Conservation (phyloP, 1,140 invertebrate genomes). For the Octopus bimaculoides region DNA sequence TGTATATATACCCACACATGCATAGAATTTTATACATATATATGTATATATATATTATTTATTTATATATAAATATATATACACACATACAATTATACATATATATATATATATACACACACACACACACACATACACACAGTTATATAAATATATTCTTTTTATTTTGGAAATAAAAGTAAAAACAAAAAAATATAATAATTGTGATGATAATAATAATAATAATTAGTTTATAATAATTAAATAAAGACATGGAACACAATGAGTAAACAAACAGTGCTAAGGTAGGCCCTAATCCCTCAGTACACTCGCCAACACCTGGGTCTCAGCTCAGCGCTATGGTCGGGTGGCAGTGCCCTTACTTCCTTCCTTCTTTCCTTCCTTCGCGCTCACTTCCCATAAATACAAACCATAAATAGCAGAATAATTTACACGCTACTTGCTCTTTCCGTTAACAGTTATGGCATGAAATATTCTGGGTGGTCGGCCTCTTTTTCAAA, state of each 20-base stretch:
- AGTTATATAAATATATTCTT: too few species aligned
- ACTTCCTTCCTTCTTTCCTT: not conserved
- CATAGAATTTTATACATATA: too few species aligned
- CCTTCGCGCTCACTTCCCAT: slow-evolving; percentile 14
- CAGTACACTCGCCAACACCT: slow-evolving; percentile 14
- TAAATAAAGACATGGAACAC: not conserved
- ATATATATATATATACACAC: too few species aligned
- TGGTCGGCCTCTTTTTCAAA: slow-evolving; percentile 91
- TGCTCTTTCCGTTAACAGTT: slow-evolving; percentile 19
- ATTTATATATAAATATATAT: too few species aligned
- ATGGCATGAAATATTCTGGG: slow-evolving; percentile 50
- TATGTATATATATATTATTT: too few species aligned
- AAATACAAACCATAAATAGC: slow-evolving; percentile 16
- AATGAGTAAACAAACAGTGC: slow-evolving; percentile 10
- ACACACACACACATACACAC: too few species aligned
- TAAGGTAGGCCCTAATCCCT: slow-evolving; percentile 12
- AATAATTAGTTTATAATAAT: too few species aligned
- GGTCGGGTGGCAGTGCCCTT: not conserved
- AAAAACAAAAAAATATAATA: too few species aligned
- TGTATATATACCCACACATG: too few species aligned
- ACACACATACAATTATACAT: too few species aligned
- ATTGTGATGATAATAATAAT: too few species aligned
- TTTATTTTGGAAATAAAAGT: too few species aligned
- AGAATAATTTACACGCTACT: slow-evolving; percentile 15
- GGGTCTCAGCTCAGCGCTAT: slow-evolving; percentile 8